phyloP scores from a whole-genome alignment of 2,888 invertebrate genomes.

The Empis livida region DNA sequence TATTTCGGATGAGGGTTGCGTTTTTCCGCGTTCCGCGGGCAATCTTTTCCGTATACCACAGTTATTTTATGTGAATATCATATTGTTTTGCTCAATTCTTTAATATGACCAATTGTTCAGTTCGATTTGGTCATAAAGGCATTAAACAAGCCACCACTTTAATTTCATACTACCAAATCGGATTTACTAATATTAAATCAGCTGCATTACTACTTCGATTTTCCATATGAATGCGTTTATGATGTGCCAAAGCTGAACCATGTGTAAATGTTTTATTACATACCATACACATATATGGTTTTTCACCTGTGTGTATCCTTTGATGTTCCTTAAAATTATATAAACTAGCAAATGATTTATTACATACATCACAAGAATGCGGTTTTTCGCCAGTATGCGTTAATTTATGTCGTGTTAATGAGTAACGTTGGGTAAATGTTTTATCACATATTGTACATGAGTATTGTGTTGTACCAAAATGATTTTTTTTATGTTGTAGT shows the following conservation, averaged over 20 bases:
- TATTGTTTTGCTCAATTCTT: no score
- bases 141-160: no score
- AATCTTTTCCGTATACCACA: no score
- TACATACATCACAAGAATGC: conserved; percentile 28
- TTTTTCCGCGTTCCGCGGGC: no score
- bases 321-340: not conserved
- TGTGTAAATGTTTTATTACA: conserved; percentile 26
- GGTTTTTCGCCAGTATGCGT: conserved; percentile 14
- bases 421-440: not conserved
- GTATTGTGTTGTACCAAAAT: not conserved
- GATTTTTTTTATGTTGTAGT: not conserved
- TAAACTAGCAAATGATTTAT: conserved; percentile 25
- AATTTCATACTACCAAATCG: no score
- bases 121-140: no score
- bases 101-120: no score
- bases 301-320: conserved; percentile 40
- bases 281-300: conserved; percentile 13
- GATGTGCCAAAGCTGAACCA: not conserved
- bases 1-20: no score
- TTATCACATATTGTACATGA: not conserved
- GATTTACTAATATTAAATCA: no score
- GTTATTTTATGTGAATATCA: no score
- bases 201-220: no score
- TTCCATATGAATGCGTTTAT: not conserved
- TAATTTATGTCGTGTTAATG: not conserved